Evolutionary conservation across 37 sponge, comb jelly and placozoan species (phyloP).

Genomic region (Aplysina aerophoba): DNA sequence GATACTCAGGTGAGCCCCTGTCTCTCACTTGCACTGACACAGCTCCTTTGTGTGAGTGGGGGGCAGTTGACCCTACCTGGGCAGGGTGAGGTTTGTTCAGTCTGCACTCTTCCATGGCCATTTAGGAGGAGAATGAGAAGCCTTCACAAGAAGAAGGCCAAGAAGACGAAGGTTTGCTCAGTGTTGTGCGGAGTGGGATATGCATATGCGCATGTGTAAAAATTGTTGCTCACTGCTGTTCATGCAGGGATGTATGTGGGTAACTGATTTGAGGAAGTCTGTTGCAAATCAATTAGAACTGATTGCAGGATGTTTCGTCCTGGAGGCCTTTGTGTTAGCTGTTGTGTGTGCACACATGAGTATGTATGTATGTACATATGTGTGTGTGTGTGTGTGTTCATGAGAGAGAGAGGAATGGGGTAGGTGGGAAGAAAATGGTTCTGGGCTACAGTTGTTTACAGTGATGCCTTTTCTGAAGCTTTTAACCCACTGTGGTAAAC

Average conservation of each 20-base stretch:
- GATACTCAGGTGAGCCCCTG: not conserved
- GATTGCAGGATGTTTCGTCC: too few relatives aligned
- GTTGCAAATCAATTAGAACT: too few relatives aligned
- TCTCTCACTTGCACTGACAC: not conserved
- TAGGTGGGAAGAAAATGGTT: too few relatives aligned
- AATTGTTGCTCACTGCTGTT: too few relatives aligned
- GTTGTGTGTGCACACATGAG: not conserved
- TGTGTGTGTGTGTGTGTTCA: slow-evolving; percentile 16
- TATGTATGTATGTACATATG: not conserved
- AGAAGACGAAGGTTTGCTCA: not conserved
- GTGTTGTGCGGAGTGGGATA: not conserved
- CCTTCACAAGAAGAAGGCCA: not conserved
- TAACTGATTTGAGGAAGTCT: too few relatives aligned
- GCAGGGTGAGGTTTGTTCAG: not conserved
- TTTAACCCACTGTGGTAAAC: too few relatives aligned
- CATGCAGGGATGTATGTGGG: too few relatives aligned
- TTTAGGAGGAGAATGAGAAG: slow-evolving; percentile 29
- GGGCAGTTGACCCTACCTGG: not conserved
- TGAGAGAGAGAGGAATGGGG: too few relatives aligned
- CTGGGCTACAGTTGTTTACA: too few relatives aligned
- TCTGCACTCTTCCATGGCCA: not conserved
- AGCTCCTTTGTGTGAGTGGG: not conserved
- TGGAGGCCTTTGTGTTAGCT: too few relatives aligned
- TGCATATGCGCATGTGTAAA: not conserved
- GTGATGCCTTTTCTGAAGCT: too few relatives aligned